A percentile compares a stretch with the other conserved stretches of the same genome.
phyloP scores from a whole-genome alignment of 2,797 vertebrate genomes.

The Sebastes hubbsi region DNA sequence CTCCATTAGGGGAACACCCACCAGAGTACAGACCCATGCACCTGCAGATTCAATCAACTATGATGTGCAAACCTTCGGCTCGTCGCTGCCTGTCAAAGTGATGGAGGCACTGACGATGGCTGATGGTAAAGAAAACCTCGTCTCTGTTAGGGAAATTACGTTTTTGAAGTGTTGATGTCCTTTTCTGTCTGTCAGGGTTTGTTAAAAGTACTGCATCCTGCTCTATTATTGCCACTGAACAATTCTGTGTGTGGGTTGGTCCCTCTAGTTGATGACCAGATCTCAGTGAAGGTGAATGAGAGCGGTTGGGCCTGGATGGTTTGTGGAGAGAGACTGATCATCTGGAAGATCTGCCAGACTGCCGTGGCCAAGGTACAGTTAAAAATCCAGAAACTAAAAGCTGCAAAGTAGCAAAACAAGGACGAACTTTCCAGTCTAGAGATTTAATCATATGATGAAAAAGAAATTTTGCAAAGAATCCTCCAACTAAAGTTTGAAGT shows the following conservation, averaged over 20 bases:
- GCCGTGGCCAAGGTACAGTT: constrained; percentile 88
- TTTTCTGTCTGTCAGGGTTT: neutral
- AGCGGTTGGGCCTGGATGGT: constrained; percentile 96
- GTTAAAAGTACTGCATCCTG: neutral
- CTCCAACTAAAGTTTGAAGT: neutral
- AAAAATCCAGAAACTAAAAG: neutral
- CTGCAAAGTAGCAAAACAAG: neutral
- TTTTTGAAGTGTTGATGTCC: neutral
- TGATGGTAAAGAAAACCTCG: constrained; percentile 75
- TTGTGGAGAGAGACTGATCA: constrained; percentile 88
- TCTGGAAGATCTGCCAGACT: constrained; percentile 94
- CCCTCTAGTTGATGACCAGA: constrained; percentile 84
- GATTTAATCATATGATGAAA: neutral
- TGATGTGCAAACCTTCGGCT: constrained; percentile 92
- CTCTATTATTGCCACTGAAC: neutral
- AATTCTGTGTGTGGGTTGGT: neutral
- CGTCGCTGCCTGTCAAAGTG: constrained; percentile 93
- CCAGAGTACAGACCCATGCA: constrained; percentile 84
- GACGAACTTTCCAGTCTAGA: neutral
- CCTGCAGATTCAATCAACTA: constrained; percentile 86
- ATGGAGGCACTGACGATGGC: constrained; percentile 93
- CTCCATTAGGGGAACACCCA: constrained; percentile 86
- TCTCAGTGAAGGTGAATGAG: constrained; percentile 89
- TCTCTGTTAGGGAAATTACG: neutral
- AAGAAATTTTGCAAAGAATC: neutral